Conservation (phyloP, 2,888 invertebrate genomes). For the Mesopsocus fuscifrons region DNA sequence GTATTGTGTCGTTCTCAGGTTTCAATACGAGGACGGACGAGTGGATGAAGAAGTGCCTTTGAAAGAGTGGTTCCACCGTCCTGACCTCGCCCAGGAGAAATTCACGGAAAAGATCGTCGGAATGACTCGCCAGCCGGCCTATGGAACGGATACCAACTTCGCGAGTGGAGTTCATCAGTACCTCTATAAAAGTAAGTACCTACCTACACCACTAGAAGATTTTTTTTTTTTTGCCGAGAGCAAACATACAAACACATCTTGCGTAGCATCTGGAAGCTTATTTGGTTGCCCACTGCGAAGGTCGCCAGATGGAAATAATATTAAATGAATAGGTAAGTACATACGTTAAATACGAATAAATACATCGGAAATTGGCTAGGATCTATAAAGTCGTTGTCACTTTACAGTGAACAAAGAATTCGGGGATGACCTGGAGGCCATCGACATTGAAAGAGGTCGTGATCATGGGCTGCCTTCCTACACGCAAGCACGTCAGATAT, state of each 20-base stretch:
- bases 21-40: neutral
- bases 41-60: neutral
- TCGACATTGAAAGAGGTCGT: slow-evolving; percentile 64
- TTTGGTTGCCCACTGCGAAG: too few relatives aligned
- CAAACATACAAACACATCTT: too few relatives aligned
- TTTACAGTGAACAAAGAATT: too few relatives aligned
- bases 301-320: too few relatives aligned
- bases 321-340: too few relatives aligned
- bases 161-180: neutral
- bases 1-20: neutral
- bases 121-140: neutral
- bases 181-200: slow-evolving; percentile 1
- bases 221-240: too few relatives aligned
- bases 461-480: slow-evolving; percentile 65
- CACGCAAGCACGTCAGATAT: slow-evolving; percentile 40
- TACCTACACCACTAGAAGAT: too few relatives aligned
- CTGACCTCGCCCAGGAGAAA: neutral
- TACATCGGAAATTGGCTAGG: too few relatives aligned
- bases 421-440: slow-evolving; percentile 49
- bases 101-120: neutral
- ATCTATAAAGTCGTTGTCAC: too few relatives aligned
- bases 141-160: neutral
- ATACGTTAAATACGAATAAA: too few relatives aligned
- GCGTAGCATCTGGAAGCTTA: too few relatives aligned
- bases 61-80: slow-evolving; percentile 4